phyloP scores from a whole-genome alignment of 2,113 vertebrate genomes.

The Neopipo cinnamomea region DNA sequence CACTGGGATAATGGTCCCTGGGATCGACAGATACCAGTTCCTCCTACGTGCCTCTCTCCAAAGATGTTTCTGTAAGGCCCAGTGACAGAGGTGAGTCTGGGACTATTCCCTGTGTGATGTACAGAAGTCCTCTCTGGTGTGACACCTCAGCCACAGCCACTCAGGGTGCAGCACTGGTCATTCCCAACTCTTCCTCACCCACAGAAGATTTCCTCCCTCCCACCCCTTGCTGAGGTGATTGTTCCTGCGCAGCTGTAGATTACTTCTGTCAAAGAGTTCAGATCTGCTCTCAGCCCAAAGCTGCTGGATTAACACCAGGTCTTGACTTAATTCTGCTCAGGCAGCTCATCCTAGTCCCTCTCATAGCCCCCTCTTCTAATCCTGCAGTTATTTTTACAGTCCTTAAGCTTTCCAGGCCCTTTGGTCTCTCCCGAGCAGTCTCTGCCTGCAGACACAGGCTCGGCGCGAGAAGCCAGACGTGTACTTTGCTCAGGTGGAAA shows the following conservation, averaged over 20 bases:
- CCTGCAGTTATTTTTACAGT: not conserved
- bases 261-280: not conserved
- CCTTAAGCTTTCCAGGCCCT: not conserved
- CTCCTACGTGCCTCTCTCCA: not conserved
- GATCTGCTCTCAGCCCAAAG: not conserved
- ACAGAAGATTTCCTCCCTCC: not conserved
- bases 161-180: not conserved
- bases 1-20: not conserved
- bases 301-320: not conserved
- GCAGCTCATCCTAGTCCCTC: not conserved
- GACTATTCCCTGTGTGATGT: not conserved
- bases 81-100: not conserved
- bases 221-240: not conserved
- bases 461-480: rapidly evolving
- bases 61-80: not conserved
- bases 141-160: not conserved
- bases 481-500: not conserved
- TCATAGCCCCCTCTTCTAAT: not conserved
- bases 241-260: not conserved
- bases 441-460: not conserved
- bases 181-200: not conserved
- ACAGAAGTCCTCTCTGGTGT: not conserved
- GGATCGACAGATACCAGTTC: not conserved
- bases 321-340: not conserved
- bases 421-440: not conserved